Percentiles rank a stretch among this genome's conserved stretches.
These are phyloP conservation scores for Xerus inauris DNA, from an alignment of 2,113 vertebrate species.

Conservation along the genomic window DNA sequence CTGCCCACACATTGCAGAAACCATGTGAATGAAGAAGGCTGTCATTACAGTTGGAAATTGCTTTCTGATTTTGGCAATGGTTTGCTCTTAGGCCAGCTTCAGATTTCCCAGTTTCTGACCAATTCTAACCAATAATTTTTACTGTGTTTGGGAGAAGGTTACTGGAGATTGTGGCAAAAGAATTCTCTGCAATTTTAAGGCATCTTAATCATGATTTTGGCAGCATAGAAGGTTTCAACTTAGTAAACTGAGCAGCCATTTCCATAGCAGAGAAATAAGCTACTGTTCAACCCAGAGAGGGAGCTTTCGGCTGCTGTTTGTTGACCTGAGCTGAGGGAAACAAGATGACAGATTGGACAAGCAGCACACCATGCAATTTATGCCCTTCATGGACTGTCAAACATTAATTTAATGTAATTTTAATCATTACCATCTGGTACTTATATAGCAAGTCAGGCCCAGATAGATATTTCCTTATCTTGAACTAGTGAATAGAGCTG, in stretches of 20 bases:
- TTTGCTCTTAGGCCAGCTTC: slow-evolving; percentile 41
- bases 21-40: slow-evolving; percentile 62
- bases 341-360: slow-evolving; percentile 77
- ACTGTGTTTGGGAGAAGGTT: slow-evolving; percentile 31
- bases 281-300: slow-evolving; percentile 73
- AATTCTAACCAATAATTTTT: slow-evolving; percentile 67
- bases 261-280: slow-evolving; percentile 67
- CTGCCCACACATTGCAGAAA: slow-evolving; percentile 62
- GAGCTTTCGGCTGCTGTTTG: slow-evolving; percentile 69
- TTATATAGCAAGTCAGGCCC: slow-evolving; percentile 55
- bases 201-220: slow-evolving; percentile 55
- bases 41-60: slow-evolving; percentile 68
- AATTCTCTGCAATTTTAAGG: slow-evolving; percentile 65
- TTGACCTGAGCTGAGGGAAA: slow-evolving; percentile 73
- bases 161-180: slow-evolving; percentile 40
- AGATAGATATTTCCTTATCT: slow-evolving; percentile 70
- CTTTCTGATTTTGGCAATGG: slow-evolving; percentile 57
- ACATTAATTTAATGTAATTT: slow-evolving; percentile 81
- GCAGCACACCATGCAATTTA: slow-evolving; percentile 75
- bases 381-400: slow-evolving; percentile 77
- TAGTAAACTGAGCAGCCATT: slow-evolving; percentile 60
- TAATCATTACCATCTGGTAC: slow-evolving; percentile 79
- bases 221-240: not conserved
- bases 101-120: slow-evolving; percentile 59
- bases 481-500: slow-evolving; percentile 42